These are phyloP conservation scores for Leucophenga montana DNA, from an alignment of 2,888 invertebrate species.

Conservation along the genomic window DNA sequence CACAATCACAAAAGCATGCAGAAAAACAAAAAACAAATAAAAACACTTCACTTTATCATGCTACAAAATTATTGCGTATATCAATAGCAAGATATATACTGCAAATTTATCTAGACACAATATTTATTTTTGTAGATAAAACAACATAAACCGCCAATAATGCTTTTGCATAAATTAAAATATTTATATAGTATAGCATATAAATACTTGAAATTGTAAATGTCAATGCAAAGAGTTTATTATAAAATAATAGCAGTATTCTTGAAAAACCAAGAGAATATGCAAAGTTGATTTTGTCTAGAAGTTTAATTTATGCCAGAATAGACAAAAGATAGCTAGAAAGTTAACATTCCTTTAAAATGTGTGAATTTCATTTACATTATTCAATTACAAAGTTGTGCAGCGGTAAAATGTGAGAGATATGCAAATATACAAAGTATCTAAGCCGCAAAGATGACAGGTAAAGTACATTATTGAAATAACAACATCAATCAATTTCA, in stretches of 20 bases:
- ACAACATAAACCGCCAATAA: conserved; percentile 5
- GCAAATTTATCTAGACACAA: too few species aligned
- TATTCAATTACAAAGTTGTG: too few species aligned
- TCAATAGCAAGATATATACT: too few species aligned
- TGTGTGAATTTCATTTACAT: too few species aligned
- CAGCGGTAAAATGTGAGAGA: not conserved
- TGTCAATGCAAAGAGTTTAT: not conserved
- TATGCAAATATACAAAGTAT: not conserved
- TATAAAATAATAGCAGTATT: not conserved
- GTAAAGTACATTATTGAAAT: not conserved
- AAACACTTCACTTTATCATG: too few species aligned
- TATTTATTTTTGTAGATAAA: not conserved
- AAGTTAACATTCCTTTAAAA: not conserved
- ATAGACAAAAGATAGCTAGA: not conserved
- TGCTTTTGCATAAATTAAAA: not conserved
- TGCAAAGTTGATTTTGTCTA: not conserved
- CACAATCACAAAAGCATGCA: too few species aligned
- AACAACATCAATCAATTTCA: conserved; percentile 12
- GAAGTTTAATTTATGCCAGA: not conserved
- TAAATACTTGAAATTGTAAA: too few species aligned
- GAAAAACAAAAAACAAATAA: too few species aligned
- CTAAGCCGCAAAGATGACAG: not conserved
- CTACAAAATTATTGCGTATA: too few species aligned
- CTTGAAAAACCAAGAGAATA: not conserved
- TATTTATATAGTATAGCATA: too few species aligned